Percentiles rank a stretch among this genome's conserved stretches.
Evolutionary conservation across 2,797 vertebrate genomes (phyloP).

Genomic region (Sebastes glaucus): DNA sequence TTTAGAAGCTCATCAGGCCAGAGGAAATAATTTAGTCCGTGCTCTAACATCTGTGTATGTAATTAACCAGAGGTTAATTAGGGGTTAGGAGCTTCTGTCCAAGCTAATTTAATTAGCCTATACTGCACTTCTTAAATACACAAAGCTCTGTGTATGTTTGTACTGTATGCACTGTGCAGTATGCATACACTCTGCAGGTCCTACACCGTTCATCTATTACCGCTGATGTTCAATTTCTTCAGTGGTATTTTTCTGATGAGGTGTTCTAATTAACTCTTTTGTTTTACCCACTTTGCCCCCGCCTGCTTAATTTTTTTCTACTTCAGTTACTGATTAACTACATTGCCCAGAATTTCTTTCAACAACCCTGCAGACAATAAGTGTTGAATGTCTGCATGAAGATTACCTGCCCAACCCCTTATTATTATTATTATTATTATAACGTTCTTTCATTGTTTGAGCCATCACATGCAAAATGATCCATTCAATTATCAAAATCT

Average conservation of each 20-base stretch:
- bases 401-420: not conserved
- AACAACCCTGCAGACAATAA: not conserved
- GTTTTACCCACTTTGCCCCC: not conserved
- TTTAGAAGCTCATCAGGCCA: not conserved
- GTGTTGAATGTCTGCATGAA: not conserved
- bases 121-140: not conserved
- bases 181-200: not conserved
- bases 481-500: too few species aligned
- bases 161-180: not conserved
- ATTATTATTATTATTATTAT: too few species aligned
- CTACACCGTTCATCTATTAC: not conserved
- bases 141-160: not conserved
- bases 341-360: not conserved
- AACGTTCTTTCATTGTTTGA: too few species aligned
- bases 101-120: slow-evolving; percentile 20
- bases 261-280: slow-evolving; percentile 1
- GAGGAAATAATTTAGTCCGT: slow-evolving; percentile 4
- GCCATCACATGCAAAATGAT: too few species aligned
- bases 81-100: not conserved
- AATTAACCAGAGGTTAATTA: slow-evolving; percentile 44
- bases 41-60: slow-evolving; percentile 14
- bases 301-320: not conserved
- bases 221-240: not conserved
- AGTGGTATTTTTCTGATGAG: not conserved
- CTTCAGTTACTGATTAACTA: not conserved